Evolutionary conservation across 2,113 vertebrate genomes (phyloP).

Genomic region (Corythaeola cristata): DNA sequence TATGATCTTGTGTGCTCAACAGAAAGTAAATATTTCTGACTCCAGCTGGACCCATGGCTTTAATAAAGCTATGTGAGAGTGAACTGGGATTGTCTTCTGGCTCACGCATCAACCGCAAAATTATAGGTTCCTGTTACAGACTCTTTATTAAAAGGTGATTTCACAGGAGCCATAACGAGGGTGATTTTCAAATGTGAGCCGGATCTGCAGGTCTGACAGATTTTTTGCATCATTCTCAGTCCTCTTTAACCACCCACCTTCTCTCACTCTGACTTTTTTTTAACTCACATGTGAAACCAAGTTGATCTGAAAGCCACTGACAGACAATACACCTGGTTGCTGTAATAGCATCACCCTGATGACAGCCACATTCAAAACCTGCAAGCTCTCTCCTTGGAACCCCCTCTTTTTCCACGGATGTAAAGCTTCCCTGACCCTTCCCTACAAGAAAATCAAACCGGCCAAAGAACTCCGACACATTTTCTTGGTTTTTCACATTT

Average conservation of each 20-base stretch:
- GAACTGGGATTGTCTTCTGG: neutral
- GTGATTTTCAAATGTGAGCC: neutral
- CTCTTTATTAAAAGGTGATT: constrained; percentile 4
- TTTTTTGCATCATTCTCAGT: neutral
- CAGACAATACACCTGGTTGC: neutral
- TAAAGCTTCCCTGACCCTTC: neutral
- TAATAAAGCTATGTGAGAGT: neutral
- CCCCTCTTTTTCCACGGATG: fast-evolving
- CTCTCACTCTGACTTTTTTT: neutral
- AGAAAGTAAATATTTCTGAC: neutral
- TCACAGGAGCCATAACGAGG: neutral
- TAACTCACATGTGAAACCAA: neutral
- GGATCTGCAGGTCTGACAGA: constrained; percentile 24
- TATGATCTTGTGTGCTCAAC: neutral
- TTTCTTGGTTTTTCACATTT: fast-evolving
- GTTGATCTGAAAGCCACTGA: neutral
- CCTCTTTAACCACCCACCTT: neutral
- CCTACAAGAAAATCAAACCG: neutral
- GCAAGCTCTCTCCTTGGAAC: neutral
- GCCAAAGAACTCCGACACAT: fast-evolving
- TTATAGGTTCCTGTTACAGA: neutral
- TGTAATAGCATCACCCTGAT: neutral
- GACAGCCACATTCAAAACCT: neutral
- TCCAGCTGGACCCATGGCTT: neutral
- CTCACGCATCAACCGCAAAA: neutral